Percentiles rank a stretch among this genome's conserved stretches.
Conservation (phyloP, 2,113 vertebrate species). For the Gila orcuttii region DNA sequence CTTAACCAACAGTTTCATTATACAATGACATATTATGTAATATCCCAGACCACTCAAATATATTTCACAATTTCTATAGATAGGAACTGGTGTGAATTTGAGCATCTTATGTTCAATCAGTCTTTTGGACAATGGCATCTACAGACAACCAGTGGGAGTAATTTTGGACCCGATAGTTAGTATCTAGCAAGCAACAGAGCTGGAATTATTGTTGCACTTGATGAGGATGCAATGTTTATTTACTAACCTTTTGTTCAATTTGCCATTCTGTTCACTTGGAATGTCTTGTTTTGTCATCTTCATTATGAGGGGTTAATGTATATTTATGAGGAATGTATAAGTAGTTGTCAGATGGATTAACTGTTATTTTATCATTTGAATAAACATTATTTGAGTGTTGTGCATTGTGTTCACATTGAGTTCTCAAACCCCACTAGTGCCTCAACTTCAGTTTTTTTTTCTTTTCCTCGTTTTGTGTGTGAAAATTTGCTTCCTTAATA, state of each 20-base stretch:
- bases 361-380: not conserved
- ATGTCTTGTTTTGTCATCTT: not conserved
- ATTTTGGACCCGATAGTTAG: not conserved
- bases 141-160: not conserved
- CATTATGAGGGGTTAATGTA: not conserved
- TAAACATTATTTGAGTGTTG: not conserved
- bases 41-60: not conserved
- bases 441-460: not conserved
- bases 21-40: not conserved
- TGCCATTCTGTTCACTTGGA: not conserved
- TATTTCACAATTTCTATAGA: not conserved
- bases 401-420: not conserved
- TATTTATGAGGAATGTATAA: not conserved
- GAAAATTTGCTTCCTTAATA: not conserved
- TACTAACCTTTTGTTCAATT: not conserved
- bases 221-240: not conserved
- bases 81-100: not conserved
- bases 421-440: not conserved
- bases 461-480: not conserved
- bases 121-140: constrained; percentile 3
- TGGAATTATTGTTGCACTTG: constrained; percentile 36
- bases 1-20: not conserved
- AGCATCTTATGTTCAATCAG: not conserved
- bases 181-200: constrained; percentile 38
- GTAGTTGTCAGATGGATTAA: not conserved